These are phyloP conservation scores for Eucidaris tribuloides DNA, from an alignment of 35 echinoderm and acorn worm species.

Conservation along the genomic window DNA sequence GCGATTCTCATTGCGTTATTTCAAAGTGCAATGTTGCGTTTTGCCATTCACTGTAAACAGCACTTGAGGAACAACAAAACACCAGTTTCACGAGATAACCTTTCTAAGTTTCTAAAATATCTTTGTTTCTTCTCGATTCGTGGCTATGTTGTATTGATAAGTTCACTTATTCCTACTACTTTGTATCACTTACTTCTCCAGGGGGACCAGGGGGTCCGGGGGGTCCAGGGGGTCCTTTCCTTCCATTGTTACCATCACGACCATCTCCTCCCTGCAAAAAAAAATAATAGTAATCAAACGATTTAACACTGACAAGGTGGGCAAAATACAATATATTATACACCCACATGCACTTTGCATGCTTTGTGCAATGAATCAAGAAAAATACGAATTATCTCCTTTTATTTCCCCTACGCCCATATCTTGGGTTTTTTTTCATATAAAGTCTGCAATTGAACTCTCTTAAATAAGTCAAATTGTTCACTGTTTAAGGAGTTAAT, in stretches of 20 bases:
- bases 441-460: background rate
- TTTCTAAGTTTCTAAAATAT: no score
- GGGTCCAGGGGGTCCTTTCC: conserved; percentile 43
- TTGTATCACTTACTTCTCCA: conserved; percentile 53
- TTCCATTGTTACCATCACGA: conserved; percentile 36
- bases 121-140: no score
- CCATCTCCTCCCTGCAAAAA: conserved; percentile 20
- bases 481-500: no score
- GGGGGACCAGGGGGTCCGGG: conserved; percentile 35
- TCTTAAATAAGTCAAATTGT: no score
- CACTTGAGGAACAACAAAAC: background rate
- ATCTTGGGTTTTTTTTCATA: background rate
- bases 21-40: no score
- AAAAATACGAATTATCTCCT: no score
- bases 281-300: no score
- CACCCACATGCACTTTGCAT: background rate
- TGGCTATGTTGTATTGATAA: background rate
- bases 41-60: background rate
- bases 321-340: no score
- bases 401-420: no score
- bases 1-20: background rate
- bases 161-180: no score
- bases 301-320: no score
- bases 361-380: background rate
- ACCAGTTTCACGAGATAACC: no score